Evolutionary conservation across 2,797 vertebrate species (phyloP).

Genomic region (Ptychadena robeensis): DNA sequence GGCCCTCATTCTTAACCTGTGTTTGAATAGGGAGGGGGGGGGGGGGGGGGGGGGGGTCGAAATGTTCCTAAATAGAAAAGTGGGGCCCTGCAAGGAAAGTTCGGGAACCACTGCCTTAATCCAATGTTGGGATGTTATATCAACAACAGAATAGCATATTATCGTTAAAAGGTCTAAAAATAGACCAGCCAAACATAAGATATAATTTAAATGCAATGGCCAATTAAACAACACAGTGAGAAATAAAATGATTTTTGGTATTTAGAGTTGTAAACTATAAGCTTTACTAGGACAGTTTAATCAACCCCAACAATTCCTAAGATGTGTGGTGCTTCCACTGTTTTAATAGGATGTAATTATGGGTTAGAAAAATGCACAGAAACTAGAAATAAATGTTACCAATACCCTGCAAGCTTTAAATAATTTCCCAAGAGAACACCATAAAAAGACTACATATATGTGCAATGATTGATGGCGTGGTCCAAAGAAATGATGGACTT

Average conservation of each 20-base stretch:
- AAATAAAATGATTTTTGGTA: background rate
- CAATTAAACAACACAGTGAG: background rate
- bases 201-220: background rate
- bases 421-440: background rate
- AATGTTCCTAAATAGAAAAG: too few relatives aligned
- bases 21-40: too few relatives aligned
- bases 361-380: conserved; percentile 6
- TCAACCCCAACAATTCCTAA: conserved; percentile 2
- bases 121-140: too few relatives aligned
- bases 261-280: background rate
- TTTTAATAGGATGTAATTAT: conserved; percentile 16
- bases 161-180: too few relatives aligned
- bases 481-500: too few relatives aligned
- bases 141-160: too few relatives aligned
- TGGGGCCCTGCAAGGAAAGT: too few relatives aligned
- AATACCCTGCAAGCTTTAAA: conserved; percentile 13
- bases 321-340: background rate
- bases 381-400: background rate
- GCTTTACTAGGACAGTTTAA: background rate
- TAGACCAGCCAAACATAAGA: too few relatives aligned
- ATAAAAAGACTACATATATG: background rate
- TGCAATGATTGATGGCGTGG: background rate
- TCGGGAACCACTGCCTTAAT: too few relatives aligned
- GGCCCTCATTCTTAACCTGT: too few relatives aligned
- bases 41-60: too few relatives aligned